Percentiles rank a stretch among this genome's conserved stretches.
Conservation (phyloP, 2,113 vertebrate genomes). For the Chaetodon auriga region DNA sequence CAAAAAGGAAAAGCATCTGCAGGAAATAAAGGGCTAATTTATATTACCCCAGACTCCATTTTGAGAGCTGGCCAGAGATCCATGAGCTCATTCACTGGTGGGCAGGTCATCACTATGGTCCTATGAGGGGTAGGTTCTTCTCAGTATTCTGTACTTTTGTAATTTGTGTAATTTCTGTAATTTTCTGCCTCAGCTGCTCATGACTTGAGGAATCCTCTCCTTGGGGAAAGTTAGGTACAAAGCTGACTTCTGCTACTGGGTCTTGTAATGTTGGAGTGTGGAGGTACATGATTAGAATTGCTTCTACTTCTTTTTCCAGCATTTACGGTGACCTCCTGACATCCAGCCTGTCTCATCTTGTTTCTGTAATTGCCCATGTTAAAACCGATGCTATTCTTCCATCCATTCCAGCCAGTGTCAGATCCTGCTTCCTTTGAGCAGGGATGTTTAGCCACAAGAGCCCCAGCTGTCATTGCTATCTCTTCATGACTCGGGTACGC, state of each 20-base stretch:
- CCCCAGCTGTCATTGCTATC: conserved; percentile 36
- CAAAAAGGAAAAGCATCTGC: too few species aligned
- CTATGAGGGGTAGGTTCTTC: too few species aligned
- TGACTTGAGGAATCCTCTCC: too few species aligned
- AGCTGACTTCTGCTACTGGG: conserved; percentile 54
- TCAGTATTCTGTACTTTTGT: not conserved
- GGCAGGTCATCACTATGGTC: not conserved
- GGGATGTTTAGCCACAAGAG: conserved; percentile 42
- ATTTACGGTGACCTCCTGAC: conserved; percentile 49
- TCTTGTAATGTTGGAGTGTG: conserved; percentile 48
- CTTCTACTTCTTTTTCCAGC: conserved; percentile 48
- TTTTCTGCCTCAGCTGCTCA: too few species aligned
- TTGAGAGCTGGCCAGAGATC: not conserved
- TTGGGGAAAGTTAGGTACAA: conserved; percentile 11
- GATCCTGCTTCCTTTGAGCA: conserved; percentile 45
- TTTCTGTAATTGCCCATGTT: conserved; percentile 45
- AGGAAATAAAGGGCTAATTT: too few species aligned
- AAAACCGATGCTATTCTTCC: conserved; percentile 54
- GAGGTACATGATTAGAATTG: conserved; percentile 42
- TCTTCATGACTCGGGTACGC: conserved; percentile 58
- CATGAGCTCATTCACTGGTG: not conserved
- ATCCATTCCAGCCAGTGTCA: conserved; percentile 54
- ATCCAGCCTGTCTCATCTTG: conserved; percentile 41
- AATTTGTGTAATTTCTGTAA: too few species aligned
- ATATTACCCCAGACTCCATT: not conserved